Conservation (phyloP, 2,888 invertebrate species). For the Acheta domesticus region DNA sequence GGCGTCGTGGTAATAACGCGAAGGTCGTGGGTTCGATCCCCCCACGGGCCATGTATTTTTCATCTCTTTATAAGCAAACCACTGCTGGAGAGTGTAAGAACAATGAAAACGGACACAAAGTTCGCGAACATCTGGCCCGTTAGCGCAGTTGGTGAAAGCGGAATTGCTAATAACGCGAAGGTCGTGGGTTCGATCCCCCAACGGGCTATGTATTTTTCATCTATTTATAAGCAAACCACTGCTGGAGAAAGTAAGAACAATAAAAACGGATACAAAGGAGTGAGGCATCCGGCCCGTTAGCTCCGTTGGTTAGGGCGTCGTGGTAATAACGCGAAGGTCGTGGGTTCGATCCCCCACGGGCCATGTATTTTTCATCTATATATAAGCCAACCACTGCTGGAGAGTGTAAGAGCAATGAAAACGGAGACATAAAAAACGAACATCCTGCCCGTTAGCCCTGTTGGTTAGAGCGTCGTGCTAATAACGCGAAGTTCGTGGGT, state of each 20-base stretch:
- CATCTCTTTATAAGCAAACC: no score
- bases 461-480: conserved; percentile 32
- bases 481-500: conserved; percentile 33
- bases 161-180: conserved; percentile 30
- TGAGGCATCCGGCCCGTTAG: conserved; percentile 26
- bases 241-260: no score
- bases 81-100: no score
- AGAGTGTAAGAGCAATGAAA: no score
- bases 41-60: conserved; percentile 26
- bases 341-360: conserved; percentile 32
- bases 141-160: conserved; percentile 28
- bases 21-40: conserved; percentile 30
- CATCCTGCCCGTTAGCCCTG: conserved; percentile 1
- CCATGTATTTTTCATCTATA: no score
- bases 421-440: no score
- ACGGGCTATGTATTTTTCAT: not conserved
- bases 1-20: conserved; percentile 30
- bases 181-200: conserved; percentile 31
- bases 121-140: no score
- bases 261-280: no score
- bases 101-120: no score
- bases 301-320: conserved; percentile 32
- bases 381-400: no score
- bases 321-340: conserved; percentile 32
- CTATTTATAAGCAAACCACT: no score